Base-by-base conservation (phyloP, 2,888 invertebrate genomes). In the Dasypogon diadema region DNA sequence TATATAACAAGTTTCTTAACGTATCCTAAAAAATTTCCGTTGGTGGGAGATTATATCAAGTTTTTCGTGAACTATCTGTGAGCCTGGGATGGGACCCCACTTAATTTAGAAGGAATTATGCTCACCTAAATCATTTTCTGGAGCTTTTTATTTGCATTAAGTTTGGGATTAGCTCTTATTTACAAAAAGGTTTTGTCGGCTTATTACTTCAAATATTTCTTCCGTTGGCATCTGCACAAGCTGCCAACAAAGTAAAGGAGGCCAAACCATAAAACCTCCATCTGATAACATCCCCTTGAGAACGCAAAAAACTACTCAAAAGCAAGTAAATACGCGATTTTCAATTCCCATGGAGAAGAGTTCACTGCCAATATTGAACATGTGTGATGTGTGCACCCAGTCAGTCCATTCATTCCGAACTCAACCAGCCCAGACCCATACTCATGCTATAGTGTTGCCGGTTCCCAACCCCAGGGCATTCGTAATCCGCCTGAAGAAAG, bases 201-300 rank as follows among this genome's bases (percentile, higher is more conserved):
- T 34, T 37, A 14, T n/a, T 22, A 21, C 22, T 54, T 54, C 8
- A 54, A 68, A 68, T 24, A 68, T 48, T 68, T 48, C 65, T 26
- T 68, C 48, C 22, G 48, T 63, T 68, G 26, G 65, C 65, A 68
- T 68, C 65, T 68, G 65, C 48, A 68, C 48, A 68, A 68, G 65
- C 65, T 68, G 65, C 46, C 48, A 26, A 68, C 48, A 68, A 68
- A 68, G 48, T 68, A 68, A 68, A 48, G 48, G 26, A 48, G 48
- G 65, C 54, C 34, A 70, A 51, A 54, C 70, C 21, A 34, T 34
- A 70, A 70, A 70, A 54, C 70, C 34, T 70, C 54, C 54, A 70
- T 70, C 70, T 70, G 70, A 70, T 70, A 70, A 70, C 51, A 70
- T 54, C 54, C 70, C 70, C 54, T 70, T 70, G 70, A 70, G 48